Percentiles rank a stretch among this genome's conserved stretches.
Evolutionary conservation across 2,797 vertebrate genomes (phyloP).

Genomic region (Threskiornis aethiopicus): DNA sequence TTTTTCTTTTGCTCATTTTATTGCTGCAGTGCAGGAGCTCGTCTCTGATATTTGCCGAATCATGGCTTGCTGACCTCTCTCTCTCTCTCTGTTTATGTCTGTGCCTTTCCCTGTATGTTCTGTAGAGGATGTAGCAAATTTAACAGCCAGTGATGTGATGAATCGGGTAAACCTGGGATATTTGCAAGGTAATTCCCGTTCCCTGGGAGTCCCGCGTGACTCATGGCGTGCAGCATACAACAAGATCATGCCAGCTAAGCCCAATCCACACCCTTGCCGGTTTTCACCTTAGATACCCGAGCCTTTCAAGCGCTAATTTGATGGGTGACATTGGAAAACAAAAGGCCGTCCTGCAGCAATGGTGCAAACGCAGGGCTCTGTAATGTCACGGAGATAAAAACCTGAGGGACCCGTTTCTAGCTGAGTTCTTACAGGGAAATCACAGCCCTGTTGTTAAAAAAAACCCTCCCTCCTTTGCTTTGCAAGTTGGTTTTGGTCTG

Average conservation of each 20-base stretch:
- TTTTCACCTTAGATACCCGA: conserved; percentile 40
- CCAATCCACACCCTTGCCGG: background rate
- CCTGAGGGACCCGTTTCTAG: background rate
- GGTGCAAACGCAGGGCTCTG: background rate
- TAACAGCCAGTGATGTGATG: conserved; percentile 99
- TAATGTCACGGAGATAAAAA: background rate
- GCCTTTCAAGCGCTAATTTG: background rate
- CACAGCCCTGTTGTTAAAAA: background rate
- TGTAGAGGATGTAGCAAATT: conserved; percentile 99
- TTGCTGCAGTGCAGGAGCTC: conserved; percentile 52
- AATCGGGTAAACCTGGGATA: conserved; percentile 99
- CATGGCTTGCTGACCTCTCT: conserved; percentile 85
- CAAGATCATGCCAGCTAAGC: conserved; percentile 52
- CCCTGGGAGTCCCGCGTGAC: conserved; percentile 65
- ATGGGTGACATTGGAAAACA: background rate
- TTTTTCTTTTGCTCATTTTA: conserved; percentile 42
- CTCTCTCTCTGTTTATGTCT: conserved; percentile 79
- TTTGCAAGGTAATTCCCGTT: conserved; percentile 95
- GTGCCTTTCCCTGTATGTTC: conserved; percentile 80
- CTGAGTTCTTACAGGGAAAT: background rate
- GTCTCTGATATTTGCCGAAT: conserved; percentile 66
- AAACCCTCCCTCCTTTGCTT: background rate
- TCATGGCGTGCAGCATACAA: conserved; percentile 45
- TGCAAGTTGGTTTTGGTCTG: background rate
- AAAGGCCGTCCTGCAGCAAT: background rate